These are phyloP conservation scores for Spongia lamella DNA, from an alignment of 37 sponge, comb jelly and placozoan species.

Conservation along the genomic window DNA sequence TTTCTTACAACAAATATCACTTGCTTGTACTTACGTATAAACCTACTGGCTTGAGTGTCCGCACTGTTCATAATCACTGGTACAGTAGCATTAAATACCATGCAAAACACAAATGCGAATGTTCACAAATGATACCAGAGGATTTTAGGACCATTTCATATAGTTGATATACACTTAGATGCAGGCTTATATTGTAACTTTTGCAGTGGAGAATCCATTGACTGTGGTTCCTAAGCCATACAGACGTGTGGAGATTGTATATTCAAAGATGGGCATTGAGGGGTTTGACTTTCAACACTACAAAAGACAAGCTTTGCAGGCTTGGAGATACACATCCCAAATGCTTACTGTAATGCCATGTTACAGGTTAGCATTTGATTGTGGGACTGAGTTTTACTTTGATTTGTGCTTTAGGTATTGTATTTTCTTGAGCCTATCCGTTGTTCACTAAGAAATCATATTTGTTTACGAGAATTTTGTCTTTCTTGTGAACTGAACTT, in stretches of 20 bases:
- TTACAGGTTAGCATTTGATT: slow-evolving; percentile 53
- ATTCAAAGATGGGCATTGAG: slow-evolving; percentile 78
- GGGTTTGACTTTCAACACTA: slow-evolving; percentile 76
- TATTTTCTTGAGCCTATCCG: slow-evolving; percentile 83
- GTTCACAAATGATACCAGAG: not conserved
- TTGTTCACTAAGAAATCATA: slow-evolving; percentile 63
- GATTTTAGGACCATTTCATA: not conserved
- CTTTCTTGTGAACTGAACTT: slow-evolving; percentile 88
- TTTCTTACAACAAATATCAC: too few relatives aligned
- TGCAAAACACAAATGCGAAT: too few relatives aligned
- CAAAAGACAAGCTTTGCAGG: slow-evolving; percentile 84
- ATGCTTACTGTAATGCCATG: slow-evolving; percentile 91
- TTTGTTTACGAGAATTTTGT: slow-evolving; percentile 77
- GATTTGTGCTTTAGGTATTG: slow-evolving; percentile 52
- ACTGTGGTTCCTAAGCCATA: slow-evolving; percentile 68
- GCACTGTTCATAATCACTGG: too few relatives aligned
- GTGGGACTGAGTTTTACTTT: too few relatives aligned
- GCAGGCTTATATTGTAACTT: not conserved
- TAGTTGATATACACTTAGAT: too few relatives aligned
- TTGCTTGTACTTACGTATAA: too few relatives aligned
- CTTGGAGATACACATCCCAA: slow-evolving; percentile 84
- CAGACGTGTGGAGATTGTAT: slow-evolving; percentile 73
- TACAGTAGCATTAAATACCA: too few relatives aligned
- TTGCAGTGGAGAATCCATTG: slow-evolving; percentile 49
- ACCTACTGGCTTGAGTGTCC: too few relatives aligned